A percentile compares a stretch with the other conserved stretches of the same genome.
phyloP scores from a whole-genome alignment of 37 sponge, comb jelly and placozoan genomes.

The Aplysina aerophoba region DNA sequence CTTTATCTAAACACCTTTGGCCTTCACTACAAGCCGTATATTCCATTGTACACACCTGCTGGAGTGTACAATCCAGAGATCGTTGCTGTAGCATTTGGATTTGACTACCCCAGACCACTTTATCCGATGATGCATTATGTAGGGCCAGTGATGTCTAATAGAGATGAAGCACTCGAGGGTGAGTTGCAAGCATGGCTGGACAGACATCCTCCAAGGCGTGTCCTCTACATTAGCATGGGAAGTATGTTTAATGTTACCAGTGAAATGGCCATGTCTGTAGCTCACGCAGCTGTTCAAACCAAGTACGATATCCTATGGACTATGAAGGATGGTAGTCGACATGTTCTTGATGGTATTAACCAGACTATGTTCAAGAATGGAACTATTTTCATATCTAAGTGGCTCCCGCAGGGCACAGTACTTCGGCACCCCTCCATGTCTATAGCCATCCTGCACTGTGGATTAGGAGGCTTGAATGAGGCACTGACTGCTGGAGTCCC shows the following conservation, averaged over 20 bases:
- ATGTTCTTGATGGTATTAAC: constrained; percentile 25
- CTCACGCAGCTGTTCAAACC: neutral
- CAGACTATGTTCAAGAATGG: neutral
- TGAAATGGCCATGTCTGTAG: neutral
- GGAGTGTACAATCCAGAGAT: neutral
- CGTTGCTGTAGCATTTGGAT: constrained; percentile 3
- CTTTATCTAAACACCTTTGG: neutral
- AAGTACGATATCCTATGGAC: constrained; percentile 38
- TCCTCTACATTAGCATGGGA: constrained; percentile 49
- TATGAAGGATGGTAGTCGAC: neutral
- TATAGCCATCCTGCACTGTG: constrained; percentile 46
- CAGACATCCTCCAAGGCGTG: neutral
- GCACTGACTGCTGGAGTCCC: constrained; percentile 32
- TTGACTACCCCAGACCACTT: constrained; percentile 28
- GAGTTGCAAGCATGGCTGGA: constrained; percentile 31
- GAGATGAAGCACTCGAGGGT: neutral
- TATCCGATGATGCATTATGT: constrained; percentile 30
- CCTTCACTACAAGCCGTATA: neutral
- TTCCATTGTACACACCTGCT: constrained; percentile 3
- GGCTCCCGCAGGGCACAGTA: constrained; percentile 41
- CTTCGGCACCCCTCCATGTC: constrained; percentile 18
- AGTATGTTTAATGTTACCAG: neutral
- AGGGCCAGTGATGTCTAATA: constrained; percentile 6
- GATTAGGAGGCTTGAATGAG: constrained; percentile 43
- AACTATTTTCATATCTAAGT: neutral